Conservation (phyloP, 2,797 vertebrate species). For the Phrynocephalus guinanensis region DNA sequence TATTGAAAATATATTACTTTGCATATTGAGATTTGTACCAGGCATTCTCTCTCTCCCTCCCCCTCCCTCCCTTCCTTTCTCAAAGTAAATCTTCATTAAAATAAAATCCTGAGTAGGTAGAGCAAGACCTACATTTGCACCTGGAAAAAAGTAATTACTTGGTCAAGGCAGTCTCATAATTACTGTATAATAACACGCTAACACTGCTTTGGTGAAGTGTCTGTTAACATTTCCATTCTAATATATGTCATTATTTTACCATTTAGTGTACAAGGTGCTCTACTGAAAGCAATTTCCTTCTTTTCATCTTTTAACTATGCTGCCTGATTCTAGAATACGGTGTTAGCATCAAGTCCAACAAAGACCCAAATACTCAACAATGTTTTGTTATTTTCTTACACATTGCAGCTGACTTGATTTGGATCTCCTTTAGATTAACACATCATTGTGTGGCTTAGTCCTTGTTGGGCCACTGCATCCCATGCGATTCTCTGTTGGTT, state of each 20-base stretch:
- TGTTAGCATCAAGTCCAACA: neutral
- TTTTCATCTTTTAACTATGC: neutral
- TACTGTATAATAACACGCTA: constrained; percentile 14
- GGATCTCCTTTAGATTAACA: constrained; percentile 14
- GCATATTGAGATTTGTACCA: constrained; percentile 29
- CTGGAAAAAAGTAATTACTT: constrained; percentile 47
- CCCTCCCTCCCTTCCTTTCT: neutral
- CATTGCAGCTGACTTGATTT: neutral
- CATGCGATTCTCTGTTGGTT: neutral
- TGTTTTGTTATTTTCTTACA: constrained; percentile 17
- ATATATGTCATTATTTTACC: constrained; percentile 15
- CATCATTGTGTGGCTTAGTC: neutral
- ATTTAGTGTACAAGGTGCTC: neutral
- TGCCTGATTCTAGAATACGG: neutral
- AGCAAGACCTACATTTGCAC: constrained; percentile 13
- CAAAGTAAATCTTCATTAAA: constrained; percentile 46
- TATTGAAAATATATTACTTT: constrained; percentile 20
- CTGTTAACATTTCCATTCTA: constrained; percentile 24
- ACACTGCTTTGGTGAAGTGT: constrained; percentile 16
- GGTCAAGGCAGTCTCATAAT: neutral
- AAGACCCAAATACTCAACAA: neutral
- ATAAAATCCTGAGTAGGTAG: constrained; percentile 1
- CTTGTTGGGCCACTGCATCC: neutral
- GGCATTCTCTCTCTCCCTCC: neutral
- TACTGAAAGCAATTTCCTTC: constrained; percentile 25